A percentile compares a stretch with the other conserved stretches of the same genome.
These are phyloP conservation scores for Diachrysia chrysitis DNA, from an alignment of 2,888 invertebrate genomes.

Conservation along the genomic window DNA sequence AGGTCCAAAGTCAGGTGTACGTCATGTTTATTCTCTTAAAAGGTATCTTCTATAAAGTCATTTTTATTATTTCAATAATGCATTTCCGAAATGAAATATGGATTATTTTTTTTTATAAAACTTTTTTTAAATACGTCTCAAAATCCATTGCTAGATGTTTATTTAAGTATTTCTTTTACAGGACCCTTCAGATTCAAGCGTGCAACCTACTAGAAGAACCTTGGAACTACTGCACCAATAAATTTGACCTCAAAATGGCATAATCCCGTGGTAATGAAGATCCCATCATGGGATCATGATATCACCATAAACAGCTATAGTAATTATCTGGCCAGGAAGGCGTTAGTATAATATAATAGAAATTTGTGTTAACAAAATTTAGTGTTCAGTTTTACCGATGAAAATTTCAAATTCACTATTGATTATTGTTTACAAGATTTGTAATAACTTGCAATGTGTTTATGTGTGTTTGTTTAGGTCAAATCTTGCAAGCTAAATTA, in stretches of 20 bases:
- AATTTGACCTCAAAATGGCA: constrained; percentile 1
- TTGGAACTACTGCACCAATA: not conserved
- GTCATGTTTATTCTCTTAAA: not conserved
- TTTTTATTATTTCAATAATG: too few relatives aligned
- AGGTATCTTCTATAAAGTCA: too few relatives aligned
- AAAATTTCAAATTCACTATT: too few relatives aligned
- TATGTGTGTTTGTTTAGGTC: too few relatives aligned
- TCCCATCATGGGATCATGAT: not conserved
- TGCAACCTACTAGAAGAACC: not conserved
- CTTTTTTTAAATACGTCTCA: not conserved
- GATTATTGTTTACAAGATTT: too few relatives aligned
- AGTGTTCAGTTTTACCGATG: too few relatives aligned
- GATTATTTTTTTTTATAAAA: too few relatives aligned
- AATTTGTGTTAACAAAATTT: too few relatives aligned
- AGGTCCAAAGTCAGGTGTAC: not conserved
- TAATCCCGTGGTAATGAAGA: not conserved
- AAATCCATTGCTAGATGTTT: constrained; percentile 10
- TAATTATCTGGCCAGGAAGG: not conserved
- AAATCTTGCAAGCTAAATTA: too few relatives aligned
- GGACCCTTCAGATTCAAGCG: not conserved
- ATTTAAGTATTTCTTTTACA: constrained; percentile 37
- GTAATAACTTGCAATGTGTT: too few relatives aligned
- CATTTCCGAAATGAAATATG: too few relatives aligned
- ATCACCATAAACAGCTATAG: not conserved
- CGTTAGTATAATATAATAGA: too few relatives aligned